Evolutionary conservation across 2,797 vertebrate species (phyloP).

Genomic region (Enteromius viviparus): DNA sequence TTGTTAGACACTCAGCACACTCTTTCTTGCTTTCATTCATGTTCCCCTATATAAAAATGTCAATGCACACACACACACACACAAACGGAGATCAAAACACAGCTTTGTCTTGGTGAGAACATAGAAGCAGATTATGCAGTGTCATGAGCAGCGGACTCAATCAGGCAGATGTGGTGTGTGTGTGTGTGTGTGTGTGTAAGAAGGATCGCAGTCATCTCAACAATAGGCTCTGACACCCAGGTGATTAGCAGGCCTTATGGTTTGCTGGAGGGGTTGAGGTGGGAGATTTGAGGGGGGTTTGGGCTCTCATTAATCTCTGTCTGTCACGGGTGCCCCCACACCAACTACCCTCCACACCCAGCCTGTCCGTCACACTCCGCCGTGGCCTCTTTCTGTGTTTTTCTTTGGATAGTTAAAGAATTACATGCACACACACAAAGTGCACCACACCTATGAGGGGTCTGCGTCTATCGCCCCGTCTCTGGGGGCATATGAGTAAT

Average conservation of each 20-base stretch:
- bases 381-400: conserved; percentile 46
- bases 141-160: conserved; percentile 49
- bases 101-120: not conserved
- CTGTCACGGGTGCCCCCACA: conserved; percentile 57
- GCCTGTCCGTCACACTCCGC: conserved; percentile 56
- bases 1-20: not conserved
- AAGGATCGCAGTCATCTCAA: conserved; percentile 47
- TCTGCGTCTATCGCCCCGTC: conserved; percentile 23
- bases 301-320: conserved; percentile 67
- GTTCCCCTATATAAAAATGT: not conserved
- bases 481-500: conserved; percentile 24
- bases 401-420: conserved; percentile 52
- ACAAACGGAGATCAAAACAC: conserved; percentile 13
- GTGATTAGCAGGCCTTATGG: conserved; percentile 67
- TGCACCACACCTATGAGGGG: conserved; percentile 23
- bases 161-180: conserved; percentile 42
- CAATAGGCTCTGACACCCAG: conserved; percentile 74
- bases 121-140: conserved; percentile 41
- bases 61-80: not conserved
- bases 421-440: conserved; percentile 39
- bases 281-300: conserved; percentile 53
- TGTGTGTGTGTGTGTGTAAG: conserved; percentile 27
- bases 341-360: conserved; percentile 44
- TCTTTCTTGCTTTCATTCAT: conserved; percentile 9
- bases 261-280: conserved; percentile 56